Base-by-base conservation (phyloP, 2,888 invertebrate species). In the Pterostichus niger region DNA sequence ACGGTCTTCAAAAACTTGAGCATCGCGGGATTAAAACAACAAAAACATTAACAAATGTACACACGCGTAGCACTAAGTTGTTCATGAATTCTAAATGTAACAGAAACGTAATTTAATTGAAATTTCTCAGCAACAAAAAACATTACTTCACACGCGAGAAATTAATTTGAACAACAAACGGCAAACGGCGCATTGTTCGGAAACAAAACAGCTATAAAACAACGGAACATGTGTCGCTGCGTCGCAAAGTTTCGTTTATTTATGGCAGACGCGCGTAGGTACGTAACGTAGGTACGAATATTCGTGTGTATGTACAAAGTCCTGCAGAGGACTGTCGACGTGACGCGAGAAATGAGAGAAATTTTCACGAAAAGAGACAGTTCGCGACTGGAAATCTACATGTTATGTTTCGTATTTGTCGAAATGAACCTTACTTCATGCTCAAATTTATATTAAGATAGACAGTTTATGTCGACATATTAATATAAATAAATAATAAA, bases 121-220 rank as follows among this genome's bases (percentile, higher is more conserved):
- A 77, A 77, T 77, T 56, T 77, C 77, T 77, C 40, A 77, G 49
- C 56, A 77, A 77, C 77, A 77, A 77, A 77, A 77, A 77, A 77
- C 77, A 77, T 56, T 35, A 77, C 77, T 77, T 77, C 77, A 77
- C 77, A 77, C 77, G 77, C 77, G 77, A 56, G 77, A 77, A 77
- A 77, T 77, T 77, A 77, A 77, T 77, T 77, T 77, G 77, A 77
- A 33, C 77, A 77, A 77, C 77, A 77, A 77, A 77, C 75, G 75
- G 75, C 75, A 54, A 64, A 64, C 68, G 40, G 68, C 68, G 54
- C 77, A 56, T 77, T 77, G 77, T 77, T 77, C 77, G 68, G 40
- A 80, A 80, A 80, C 80, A 80, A 80, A 80, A 80, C 80, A 35
- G 80, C 80, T 54, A 71, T 80, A 80, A 80, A 80, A 80, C 80